A percentile compares a stretch with the other conserved stretches of the same genome.
Conservation (phyloP, 2,797 vertebrate species). For the Oophaga sylvatica region DNA sequence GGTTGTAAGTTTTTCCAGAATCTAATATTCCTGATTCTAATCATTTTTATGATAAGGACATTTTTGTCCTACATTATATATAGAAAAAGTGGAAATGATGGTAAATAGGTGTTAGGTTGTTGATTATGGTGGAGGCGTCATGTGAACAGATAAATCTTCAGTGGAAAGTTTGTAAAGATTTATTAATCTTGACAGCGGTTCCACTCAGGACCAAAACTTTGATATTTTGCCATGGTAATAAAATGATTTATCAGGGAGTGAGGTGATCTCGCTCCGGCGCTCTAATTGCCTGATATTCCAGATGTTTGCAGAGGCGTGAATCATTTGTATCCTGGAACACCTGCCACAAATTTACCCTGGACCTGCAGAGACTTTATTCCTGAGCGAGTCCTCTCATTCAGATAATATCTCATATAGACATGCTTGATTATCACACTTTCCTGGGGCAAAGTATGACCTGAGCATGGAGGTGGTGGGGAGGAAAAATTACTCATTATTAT, state of each 20-base stretch:
- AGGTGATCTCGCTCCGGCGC: slow-evolving; percentile 40
- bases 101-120: slow-evolving; percentile 11
- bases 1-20: background rate
- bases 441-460: slow-evolving; percentile 40
- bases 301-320: slow-evolving; percentile 46
- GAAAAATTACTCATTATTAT: slow-evolving; percentile 43
- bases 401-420: slow-evolving; percentile 51
- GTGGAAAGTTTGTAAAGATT: slow-evolving; percentile 33
- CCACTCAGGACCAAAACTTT: slow-evolving; percentile 42
- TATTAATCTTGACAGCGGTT: slow-evolving; percentile 43
- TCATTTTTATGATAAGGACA: slow-evolving; percentile 17
- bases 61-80: background rate
- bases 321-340: slow-evolving; percentile 56
- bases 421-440: slow-evolving; percentile 16
- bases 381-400: slow-evolving; percentile 28
- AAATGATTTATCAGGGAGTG: slow-evolving; percentile 41
- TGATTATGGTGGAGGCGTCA: slow-evolving; percentile 8
- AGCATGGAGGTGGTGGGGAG: background rate
- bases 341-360: slow-evolving; percentile 45
- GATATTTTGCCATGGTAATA: slow-evolving; percentile 46
- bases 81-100: background rate
- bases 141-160: slow-evolving; percentile 15
- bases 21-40: slow-evolving; percentile 36
- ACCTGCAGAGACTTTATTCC: slow-evolving; percentile 28
- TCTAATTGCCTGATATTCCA: slow-evolving; percentile 53